Conservation (phyloP, 2,888 invertebrate species). For the Sturmia bella region DNA sequence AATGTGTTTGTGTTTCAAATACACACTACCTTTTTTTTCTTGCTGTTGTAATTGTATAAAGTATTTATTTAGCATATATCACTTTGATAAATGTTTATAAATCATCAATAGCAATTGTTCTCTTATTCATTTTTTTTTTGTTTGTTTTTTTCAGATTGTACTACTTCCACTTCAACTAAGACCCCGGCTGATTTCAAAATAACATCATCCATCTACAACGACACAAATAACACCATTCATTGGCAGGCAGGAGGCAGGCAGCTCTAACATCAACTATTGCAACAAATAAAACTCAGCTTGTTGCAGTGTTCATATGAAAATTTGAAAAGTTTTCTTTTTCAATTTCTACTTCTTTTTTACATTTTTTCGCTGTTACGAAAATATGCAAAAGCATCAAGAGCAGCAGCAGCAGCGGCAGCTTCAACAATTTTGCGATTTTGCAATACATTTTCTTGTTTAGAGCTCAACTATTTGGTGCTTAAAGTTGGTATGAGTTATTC, state of each 20-base stretch:
- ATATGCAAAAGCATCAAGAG: slow-evolving; percentile 50
- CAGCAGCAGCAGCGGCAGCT: slow-evolving; percentile 16
- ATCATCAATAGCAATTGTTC: slow-evolving; percentile 71
- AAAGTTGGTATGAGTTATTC: slow-evolving; percentile 46
- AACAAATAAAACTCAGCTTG: slow-evolving; percentile 39
- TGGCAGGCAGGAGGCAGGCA: slow-evolving; percentile 26
- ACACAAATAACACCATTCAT: slow-evolving; percentile 31
- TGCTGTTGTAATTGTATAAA: slow-evolving; percentile 46
- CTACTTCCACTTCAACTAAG: slow-evolving; percentile 51
- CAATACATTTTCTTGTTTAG: slow-evolving; percentile 28
- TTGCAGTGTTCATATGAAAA: slow-evolving; percentile 29
- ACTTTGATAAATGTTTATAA: slow-evolving; percentile 72
- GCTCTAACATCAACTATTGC: slow-evolving; percentile 8
- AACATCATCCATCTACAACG: slow-evolving; percentile 39
- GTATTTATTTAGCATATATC: slow-evolving; percentile 70
- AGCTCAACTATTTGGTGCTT: slow-evolving; percentile 29
- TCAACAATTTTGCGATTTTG: slow-evolving; percentile 31
- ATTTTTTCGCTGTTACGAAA: neutral
- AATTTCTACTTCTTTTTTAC: neutral
- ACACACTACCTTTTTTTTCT: slow-evolving; percentile 6
- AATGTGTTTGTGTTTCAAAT: slow-evolving; percentile 17
- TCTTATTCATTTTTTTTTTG: slow-evolving; percentile 25
- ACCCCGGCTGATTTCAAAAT: slow-evolving; percentile 51
- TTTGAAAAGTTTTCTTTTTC: slow-evolving; percentile 21
- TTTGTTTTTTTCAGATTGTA: slow-evolving; percentile 55